These are phyloP conservation scores for Meandrusa payeni DNA, from an alignment of 2,888 invertebrate genomes.

Conservation along the genomic window DNA sequence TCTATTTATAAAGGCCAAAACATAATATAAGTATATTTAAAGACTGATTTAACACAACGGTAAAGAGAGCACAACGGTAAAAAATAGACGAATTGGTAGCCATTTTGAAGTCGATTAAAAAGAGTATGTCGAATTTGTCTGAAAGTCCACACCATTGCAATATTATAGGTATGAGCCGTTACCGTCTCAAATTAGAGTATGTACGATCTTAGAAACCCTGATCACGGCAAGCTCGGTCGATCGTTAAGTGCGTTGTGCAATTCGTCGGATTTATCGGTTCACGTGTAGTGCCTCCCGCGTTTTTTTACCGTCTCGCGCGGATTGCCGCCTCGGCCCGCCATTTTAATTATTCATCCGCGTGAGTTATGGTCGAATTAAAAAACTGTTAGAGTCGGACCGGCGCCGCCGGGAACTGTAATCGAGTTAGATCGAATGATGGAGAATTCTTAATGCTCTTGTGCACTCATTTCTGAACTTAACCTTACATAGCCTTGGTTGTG, in stretches of 20 bases:
- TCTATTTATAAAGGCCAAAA: too few species aligned
- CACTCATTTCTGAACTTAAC: constrained; percentile 20
- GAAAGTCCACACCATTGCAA: too few species aligned
- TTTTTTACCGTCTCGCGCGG: constrained; percentile 71
- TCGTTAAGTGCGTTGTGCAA: constrained; percentile 74
- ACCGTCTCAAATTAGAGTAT: too few species aligned
- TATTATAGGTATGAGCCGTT: too few species aligned
- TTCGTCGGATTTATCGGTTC: constrained; percentile 68
- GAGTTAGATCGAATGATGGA: constrained; percentile 73
- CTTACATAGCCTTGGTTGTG: too few species aligned
- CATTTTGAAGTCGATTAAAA: too few species aligned
- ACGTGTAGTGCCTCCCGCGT: constrained; percentile 48
- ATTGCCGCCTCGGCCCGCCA: constrained; percentile 65
- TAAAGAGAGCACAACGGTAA: too few species aligned
- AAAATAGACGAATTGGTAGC: too few species aligned
- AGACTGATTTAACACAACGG: too few species aligned
- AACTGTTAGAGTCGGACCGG: constrained; percentile 79
- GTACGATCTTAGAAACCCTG: background rate
- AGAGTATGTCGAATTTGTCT: too few species aligned
- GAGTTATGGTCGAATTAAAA: constrained; percentile 82
- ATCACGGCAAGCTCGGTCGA: constrained; percentile 34
- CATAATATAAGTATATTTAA: too few species aligned
- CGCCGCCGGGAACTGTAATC: constrained; percentile 72
- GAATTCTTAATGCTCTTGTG: constrained; percentile 63
- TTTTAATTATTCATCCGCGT: constrained; percentile 80